Percentiles rank a stretch among this genome's conserved stretches.
phyloP scores from a whole-genome alignment of 2,888 invertebrate species.

The Andricus curvator region DNA sequence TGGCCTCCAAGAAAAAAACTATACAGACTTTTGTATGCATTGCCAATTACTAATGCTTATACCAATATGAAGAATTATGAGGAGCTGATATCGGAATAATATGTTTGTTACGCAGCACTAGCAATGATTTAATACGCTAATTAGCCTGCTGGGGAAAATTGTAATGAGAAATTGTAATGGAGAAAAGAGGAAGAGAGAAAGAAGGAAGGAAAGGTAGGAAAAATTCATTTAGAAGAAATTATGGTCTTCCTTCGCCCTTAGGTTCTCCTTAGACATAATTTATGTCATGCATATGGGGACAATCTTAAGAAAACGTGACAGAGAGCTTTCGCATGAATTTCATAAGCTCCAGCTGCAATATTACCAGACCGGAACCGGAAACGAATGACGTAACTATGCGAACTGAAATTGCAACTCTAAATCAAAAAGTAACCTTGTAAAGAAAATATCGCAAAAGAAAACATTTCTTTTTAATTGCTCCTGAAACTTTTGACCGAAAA shows the following conservation, averaged over 20 bases:
- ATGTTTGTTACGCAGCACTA: not conserved
- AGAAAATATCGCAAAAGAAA: not conserved
- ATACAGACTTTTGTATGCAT: not conserved
- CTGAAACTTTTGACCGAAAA: not conserved
- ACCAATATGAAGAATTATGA: not conserved
- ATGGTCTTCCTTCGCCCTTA: not conserved
- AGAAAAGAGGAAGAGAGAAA: not conserved
- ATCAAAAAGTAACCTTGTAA: not conserved
- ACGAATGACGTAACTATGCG: not conserved
- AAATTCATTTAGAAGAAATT: slow-evolving; percentile 31
- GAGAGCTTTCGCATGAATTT: slow-evolving; percentile 27
- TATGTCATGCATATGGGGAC: slow-evolving; percentile 23
- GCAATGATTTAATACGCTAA: slow-evolving; percentile 22
- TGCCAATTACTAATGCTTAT: slow-evolving; percentile 2
- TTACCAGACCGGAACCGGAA: slow-evolving; percentile 8
- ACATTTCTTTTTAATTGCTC: not conserved
- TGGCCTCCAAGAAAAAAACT: not conserved
- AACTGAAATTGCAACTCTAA: slow-evolving; percentile 26
- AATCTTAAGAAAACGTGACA: slow-evolving; percentile 22
- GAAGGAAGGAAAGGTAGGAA: slow-evolving; percentile 1
- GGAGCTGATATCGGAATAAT: not conserved
- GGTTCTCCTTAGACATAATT: slow-evolving; percentile 8
- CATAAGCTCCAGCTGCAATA: slow-evolving; percentile 16
- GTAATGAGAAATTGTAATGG: slow-evolving; percentile 24
- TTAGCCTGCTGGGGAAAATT: not conserved